phyloP scores from a whole-genome alignment of 2,797 vertebrate genomes.

The Cuniculus paca region DNA sequence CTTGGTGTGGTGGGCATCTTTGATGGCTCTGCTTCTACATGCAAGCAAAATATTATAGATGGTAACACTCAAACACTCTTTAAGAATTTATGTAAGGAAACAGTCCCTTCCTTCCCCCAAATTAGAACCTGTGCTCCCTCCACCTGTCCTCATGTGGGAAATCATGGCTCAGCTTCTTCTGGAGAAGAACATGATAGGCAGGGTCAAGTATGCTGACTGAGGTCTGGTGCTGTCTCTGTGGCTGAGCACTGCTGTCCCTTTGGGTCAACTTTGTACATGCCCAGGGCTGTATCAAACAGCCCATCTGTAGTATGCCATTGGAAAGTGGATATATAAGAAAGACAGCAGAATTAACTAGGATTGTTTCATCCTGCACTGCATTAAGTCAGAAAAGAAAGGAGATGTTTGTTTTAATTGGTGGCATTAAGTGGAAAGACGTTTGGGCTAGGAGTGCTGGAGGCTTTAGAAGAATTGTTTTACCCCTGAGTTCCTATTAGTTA shows the following conservation, averaged over 20 bases:
- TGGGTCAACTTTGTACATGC: background rate
- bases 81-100: background rate
- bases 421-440: rapidly evolving
- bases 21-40: background rate
- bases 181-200: background rate
- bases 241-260: background rate
- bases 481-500: too few species aligned
- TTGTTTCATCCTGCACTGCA: background rate
- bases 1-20: rapidly evolving
- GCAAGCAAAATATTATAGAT: background rate
- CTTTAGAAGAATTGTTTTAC: background rate
- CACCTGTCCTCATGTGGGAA: background rate
- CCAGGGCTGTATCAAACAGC: background rate
- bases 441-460: background rate
- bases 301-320: background rate
- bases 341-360: background rate
- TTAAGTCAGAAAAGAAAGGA: background rate
- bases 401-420: background rate
- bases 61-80: background rate
- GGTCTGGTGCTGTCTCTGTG: rapidly evolving
- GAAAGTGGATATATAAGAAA: background rate
- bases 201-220: background rate
- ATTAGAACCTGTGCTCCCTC: rapidly evolving
- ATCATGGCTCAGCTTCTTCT: background rate
- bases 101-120: rapidly evolving